phyloP scores from a whole-genome alignment of 2,113 vertebrate species.

The Nematolebias whitei region DNA sequence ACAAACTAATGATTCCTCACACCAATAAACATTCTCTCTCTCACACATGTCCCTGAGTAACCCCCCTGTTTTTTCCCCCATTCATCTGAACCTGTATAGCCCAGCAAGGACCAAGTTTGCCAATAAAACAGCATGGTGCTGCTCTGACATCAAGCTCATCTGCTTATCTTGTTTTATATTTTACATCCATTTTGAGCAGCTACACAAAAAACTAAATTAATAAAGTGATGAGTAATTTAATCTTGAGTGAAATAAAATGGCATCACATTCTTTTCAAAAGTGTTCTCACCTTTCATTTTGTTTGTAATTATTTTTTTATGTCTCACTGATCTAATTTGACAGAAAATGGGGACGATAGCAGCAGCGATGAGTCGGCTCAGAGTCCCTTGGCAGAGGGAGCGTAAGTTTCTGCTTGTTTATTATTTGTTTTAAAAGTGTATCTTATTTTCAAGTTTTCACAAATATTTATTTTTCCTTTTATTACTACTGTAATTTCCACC shows the following conservation, averaged over 20 bases:
- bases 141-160: conserved; percentile 64
- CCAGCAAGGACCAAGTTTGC: conserved; percentile 30
- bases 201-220: conserved; percentile 4
- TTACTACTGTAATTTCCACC: not conserved
- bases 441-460: not conserved
- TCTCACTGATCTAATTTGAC: conserved; percentile 40
- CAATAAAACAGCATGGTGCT: conserved; percentile 66
- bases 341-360: conserved; percentile 93
- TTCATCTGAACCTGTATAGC: conserved; percentile 21
- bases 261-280: not conserved
- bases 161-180: conserved; percentile 52
- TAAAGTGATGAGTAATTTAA: not conserved
- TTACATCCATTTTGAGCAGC: not conserved
- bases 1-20: conserved; percentile 55
- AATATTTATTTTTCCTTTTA: not conserved
- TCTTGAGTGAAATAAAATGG: not conserved
- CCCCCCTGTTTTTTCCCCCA: conserved; percentile 23
- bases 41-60: conserved; percentile 18
- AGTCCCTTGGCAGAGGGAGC: conserved; percentile 92
- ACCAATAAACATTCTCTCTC: conserved; percentile 13
- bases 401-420: conserved; percentile 69
- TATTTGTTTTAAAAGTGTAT: not conserved
- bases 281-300: not conserved
- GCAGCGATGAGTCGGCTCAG: conserved; percentile 89
- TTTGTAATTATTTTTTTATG: not conserved